Conservation (phyloP, 2,797 vertebrate species). For the Sebastes trivittatus region DNA sequence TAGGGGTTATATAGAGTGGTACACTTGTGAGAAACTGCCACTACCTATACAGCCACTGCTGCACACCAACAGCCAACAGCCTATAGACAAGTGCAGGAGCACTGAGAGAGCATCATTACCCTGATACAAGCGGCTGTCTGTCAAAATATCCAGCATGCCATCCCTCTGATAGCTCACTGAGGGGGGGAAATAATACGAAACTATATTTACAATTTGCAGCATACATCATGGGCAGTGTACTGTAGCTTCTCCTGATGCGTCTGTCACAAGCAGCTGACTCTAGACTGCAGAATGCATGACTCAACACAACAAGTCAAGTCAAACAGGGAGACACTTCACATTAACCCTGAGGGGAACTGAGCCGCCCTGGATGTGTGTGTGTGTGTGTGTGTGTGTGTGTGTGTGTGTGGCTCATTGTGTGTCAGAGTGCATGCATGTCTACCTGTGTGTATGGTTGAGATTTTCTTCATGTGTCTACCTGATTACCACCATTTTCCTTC, state of each 20-base stretch:
- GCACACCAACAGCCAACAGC: constrained; percentile 34
- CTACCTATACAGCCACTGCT: background rate
- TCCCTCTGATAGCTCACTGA: constrained; percentile 39
- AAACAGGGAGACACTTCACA: constrained; percentile 7
- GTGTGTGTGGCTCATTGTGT: background rate
- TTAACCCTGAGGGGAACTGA: constrained; percentile 4
- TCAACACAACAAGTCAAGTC: constrained; percentile 31
- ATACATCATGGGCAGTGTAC: constrained; percentile 5
- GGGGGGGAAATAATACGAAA: background rate
- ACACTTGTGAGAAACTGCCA: background rate
- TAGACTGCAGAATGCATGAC: constrained; percentile 25
- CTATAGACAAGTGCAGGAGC: constrained; percentile 34
- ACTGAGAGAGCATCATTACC: constrained; percentile 43
- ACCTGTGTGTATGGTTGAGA: background rate
- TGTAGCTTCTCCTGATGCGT: constrained; percentile 12
- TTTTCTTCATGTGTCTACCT: background rate
- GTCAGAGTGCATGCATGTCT: background rate
- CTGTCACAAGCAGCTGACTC: constrained; percentile 36
- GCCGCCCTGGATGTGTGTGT: background rate
- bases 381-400: background rate
- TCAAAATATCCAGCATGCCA: constrained; percentile 35
- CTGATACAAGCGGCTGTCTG: constrained; percentile 38
- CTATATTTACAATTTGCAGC: constrained; percentile 34
- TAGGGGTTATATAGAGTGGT: background rate
- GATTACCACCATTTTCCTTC: background rate